Base-by-base conservation (phyloP, 2,888 invertebrate genomes). In the Pyrgus malvae region DNA sequence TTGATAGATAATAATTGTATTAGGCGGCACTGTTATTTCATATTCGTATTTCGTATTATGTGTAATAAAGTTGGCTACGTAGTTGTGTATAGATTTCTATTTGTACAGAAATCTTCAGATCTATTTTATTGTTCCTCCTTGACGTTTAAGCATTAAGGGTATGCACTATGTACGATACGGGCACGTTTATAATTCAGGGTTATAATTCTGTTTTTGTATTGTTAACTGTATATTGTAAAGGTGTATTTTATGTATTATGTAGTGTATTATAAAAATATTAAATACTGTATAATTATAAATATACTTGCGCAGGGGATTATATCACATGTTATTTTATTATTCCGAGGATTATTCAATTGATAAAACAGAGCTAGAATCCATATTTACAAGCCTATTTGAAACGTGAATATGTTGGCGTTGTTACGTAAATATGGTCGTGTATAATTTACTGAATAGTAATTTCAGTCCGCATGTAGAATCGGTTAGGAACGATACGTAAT, bases 31-130 rank as follows among this genome's bases (percentile, higher is more conserved):
- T 16, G 16, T 50, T 42, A 50, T 33, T 50, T 33, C 12, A 25
- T 31, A 37, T 8, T n/a, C n/a, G n/a, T n/a, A n/a, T n/a, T n/a
- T n/a, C n/a, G n/a, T 19, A 49, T 16, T 23, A 49, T 17, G 40
- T 31, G 25, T 29, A 25, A 41, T 31, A 49, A 37, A 27, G 29
- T 37, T 48, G 16, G 35, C 25, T 51, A 55, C 51, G 27, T 55
- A 45, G 40, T 49, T 59, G 29, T 56, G 58, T 63, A 55, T 55
- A 60, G 60, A 57, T 57, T 59, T 61, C 57, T 59, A 29, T 48
- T 42, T 63, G 58, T 60, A 60, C 57, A 63, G 56, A 58, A 59
- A 56, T 59, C 56, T 55, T 40, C 19, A n/a, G 8, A 46, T 46
- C 19, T 44, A 21, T 27, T 58, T 56, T 61, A 57, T 21, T 11